These are phyloP conservation scores for Moxostoma hubbsi DNA, from an alignment of 2,797 vertebrate genomes.

Conservation along the genomic window DNA sequence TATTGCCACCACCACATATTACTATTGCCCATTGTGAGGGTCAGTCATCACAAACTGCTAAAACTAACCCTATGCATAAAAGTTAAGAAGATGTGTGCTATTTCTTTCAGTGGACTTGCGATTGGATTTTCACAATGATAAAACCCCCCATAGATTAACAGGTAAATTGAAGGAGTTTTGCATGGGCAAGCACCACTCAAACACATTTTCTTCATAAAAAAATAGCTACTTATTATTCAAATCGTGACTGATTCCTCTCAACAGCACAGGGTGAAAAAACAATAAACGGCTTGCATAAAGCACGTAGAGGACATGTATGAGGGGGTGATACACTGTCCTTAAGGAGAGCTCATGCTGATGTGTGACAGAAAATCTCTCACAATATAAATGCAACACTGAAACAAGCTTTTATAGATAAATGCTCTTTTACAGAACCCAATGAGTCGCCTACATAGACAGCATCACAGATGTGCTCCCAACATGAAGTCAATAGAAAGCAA, in stretches of 20 bases:
- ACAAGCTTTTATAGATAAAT: not conserved
- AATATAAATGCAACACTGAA: not conserved
- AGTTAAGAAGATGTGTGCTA: too few relatives aligned
- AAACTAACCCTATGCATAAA: too few relatives aligned
- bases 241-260: not conserved
- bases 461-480: too few relatives aligned
- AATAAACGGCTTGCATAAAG: not conserved
- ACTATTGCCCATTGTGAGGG: not conserved
- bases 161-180: too few relatives aligned
- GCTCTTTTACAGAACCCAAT: not conserved
- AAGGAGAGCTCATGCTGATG: not conserved
- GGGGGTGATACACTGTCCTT: not conserved
- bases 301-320: too few relatives aligned
- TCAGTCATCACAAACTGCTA: too few relatives aligned
- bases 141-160: too few relatives aligned
- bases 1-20: too few relatives aligned
- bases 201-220: not conserved
- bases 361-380: not conserved
- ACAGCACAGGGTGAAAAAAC: not conserved
- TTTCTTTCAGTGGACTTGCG: too few relatives aligned
- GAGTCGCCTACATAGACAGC: not conserved
- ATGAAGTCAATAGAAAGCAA: too few relatives aligned
- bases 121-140: too few relatives aligned
- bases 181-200: too few relatives aligned
- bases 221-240: slow-evolving; percentile 4